These are phyloP conservation scores for Drosophila mayaguana DNA, from an alignment of 2,888 invertebrate genomes.

Conservation along the genomic window DNA sequence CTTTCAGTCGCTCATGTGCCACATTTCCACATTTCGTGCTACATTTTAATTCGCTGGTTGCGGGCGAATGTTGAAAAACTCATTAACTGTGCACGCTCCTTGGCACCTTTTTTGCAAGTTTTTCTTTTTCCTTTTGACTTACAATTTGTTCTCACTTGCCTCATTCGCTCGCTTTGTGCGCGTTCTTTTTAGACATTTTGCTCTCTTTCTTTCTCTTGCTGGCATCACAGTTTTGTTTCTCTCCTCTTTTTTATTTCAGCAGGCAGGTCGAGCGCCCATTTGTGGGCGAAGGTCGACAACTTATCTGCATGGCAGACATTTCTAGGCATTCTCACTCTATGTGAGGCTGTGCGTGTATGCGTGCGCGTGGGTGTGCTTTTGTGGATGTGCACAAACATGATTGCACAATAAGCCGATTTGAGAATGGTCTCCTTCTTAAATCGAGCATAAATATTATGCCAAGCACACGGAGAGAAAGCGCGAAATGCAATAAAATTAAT, in stretches of 20 bases:
- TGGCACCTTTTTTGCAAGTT: constrained; percentile 67
- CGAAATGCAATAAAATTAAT: constrained; percentile 42
- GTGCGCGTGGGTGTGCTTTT: constrained; percentile 9
- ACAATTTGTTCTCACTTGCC: constrained; percentile 57
- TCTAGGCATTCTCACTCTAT: constrained; percentile 48
- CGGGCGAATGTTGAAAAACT: constrained; percentile 67
- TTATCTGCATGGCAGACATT: constrained; percentile 69
- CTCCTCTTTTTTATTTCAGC: constrained; percentile 13
- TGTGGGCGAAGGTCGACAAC: constrained; percentile 79
- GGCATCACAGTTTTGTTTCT: not conserved
- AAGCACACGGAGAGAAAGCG: constrained; percentile 34
- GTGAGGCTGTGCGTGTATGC: not conserved
- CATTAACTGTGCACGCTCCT: constrained; percentile 81
- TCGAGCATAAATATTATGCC: constrained; percentile 70
- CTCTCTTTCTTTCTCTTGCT: not conserved
- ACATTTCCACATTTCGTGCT: constrained; percentile 74
- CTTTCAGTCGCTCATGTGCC: constrained; percentile 45
- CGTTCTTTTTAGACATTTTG: constrained; percentile 28
- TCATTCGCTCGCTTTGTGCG: constrained; percentile 47
- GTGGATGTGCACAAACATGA: constrained; percentile 67
- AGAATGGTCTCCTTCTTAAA: constrained; percentile 48
- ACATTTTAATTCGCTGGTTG: constrained; percentile 70
- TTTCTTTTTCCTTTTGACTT: constrained; percentile 41
- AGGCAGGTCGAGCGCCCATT: constrained; percentile 28
- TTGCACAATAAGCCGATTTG: constrained; percentile 75